phyloP scores from a whole-genome alignment of 2,113 vertebrate genomes.

The Hippocampus mohnikei region DNA sequence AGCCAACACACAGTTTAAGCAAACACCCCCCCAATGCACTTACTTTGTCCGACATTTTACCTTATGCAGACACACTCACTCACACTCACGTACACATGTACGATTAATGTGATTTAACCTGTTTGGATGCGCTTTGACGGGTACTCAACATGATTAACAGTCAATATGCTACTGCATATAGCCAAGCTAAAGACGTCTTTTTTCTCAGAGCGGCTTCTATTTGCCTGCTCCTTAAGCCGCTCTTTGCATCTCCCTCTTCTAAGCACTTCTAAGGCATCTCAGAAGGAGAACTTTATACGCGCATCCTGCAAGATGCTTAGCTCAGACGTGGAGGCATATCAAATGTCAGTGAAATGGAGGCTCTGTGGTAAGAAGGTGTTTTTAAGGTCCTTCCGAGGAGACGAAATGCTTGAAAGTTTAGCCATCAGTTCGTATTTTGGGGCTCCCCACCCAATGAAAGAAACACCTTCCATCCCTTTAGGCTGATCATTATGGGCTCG shows the following conservation, averaged over 20 bases:
- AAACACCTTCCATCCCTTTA: constrained; percentile 23
- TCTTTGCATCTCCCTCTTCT: constrained; percentile 71
- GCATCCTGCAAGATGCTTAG: constrained; percentile 59
- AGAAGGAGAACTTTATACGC: constrained; percentile 45
- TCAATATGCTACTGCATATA: constrained; percentile 60
- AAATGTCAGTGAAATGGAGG: constrained; percentile 59
- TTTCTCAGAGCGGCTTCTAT: constrained; percentile 58
- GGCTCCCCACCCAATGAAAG: constrained; percentile 27
- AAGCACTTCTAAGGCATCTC: constrained; percentile 69
- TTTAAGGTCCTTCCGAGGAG: constrained; percentile 48
- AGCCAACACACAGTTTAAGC: constrained; percentile 30
- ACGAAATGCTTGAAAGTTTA: constrained; percentile 62
- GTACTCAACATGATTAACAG: constrained; percentile 73
- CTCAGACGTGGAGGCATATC: constrained; percentile 61
- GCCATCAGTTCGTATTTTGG: constrained; percentile 51
- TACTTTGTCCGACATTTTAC: constrained; percentile 21
- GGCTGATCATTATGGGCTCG: constrained; percentile 59
- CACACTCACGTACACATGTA: constrained; percentile 51
- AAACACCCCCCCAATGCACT: constrained; percentile 39
- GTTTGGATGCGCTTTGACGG: constrained; percentile 72
- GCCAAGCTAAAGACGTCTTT: constrained; percentile 67
- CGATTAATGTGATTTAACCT: constrained; percentile 77
- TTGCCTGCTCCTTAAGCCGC: constrained; percentile 69
- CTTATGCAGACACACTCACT: constrained; percentile 25
- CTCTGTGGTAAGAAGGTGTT: constrained; percentile 61